A percentile compares a stretch with the other conserved stretches of the same genome.
phyloP scores from a whole-genome alignment of 2,113 vertebrate species.

The Podarcis muralis region DNA sequence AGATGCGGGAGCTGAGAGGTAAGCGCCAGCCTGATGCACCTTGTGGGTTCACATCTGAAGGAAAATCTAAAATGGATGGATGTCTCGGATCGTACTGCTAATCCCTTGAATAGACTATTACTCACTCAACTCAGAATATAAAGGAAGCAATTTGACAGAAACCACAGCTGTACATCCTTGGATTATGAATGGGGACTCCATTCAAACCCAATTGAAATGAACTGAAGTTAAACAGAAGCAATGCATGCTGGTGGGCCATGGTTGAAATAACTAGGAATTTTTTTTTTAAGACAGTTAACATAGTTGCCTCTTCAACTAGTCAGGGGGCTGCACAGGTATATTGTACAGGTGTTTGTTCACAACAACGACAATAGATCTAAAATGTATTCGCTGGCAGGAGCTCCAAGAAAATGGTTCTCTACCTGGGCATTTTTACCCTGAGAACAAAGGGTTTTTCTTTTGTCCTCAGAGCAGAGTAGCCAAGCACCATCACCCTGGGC shows the following conservation, averaged over 20 bases:
- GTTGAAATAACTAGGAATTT: neutral
- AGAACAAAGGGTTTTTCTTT: neutral
- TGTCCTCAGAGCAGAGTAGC: neutral
- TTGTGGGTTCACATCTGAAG: neutral
- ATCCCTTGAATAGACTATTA: no score
- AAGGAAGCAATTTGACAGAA: neutral
- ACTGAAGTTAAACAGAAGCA: neutral
- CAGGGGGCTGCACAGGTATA: neutral
- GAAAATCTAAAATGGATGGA: neutral
- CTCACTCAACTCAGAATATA: neutral
- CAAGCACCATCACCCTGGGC: neutral
- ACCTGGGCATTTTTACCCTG: neutral
- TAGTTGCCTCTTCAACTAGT: neutral
- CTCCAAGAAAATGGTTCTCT: neutral
- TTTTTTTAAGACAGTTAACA: neutral
- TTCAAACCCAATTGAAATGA: neutral
- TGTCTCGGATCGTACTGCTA: neutral
- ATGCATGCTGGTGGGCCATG: neutral
- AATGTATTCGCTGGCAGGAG: neutral
- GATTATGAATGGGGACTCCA: neutral
- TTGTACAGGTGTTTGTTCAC: neutral
- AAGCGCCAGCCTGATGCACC: neutral
- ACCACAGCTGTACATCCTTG: neutral
- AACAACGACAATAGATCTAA: neutral
- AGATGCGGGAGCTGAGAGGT: neutral